Percentiles rank a stretch among this genome's conserved stretches.
Evolutionary conservation across 2,113 vertebrate genomes (phyloP).

Genomic region (Corydoras sp.): DNA sequence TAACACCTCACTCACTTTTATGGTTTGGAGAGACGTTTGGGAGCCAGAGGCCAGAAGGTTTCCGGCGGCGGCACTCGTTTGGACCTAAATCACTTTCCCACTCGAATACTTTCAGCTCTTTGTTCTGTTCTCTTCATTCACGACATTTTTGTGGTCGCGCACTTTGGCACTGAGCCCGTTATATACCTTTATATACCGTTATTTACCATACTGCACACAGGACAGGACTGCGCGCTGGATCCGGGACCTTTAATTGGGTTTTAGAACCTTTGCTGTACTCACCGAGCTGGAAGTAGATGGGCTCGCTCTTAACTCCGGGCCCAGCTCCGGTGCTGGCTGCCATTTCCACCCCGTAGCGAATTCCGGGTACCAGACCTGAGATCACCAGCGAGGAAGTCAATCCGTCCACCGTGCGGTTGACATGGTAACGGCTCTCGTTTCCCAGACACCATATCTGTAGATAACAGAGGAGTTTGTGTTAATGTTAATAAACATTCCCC

Average conservation of each 20-base stretch:
- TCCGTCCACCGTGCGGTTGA: conserved; percentile 90
- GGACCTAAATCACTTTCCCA: no score
- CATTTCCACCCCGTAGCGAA: conserved; percentile 90
- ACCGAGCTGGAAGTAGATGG: conserved; percentile 89
- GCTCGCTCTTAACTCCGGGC: conserved; percentile 84
- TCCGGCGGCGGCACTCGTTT: background rate
- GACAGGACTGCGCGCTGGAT: no score
- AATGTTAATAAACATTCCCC: no score
- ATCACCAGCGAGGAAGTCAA: conserved; percentile 83
- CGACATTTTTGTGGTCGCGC: no score
- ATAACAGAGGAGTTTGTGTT: no score
- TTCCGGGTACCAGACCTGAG: conserved; percentile 80
- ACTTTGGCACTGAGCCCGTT: no score
- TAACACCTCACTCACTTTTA: conserved; percentile 34
- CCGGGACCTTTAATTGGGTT: no score
- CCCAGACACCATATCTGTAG: conserved; percentile 92
- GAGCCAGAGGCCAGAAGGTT: conserved; percentile 19
- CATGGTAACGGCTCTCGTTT: conserved; percentile 90
- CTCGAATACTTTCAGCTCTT: no score
- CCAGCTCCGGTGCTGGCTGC: conserved; percentile 89
- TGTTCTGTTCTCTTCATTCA: no score
- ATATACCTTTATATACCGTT: no score
- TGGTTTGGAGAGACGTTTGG: conserved; percentile 17
- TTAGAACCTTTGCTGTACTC: conserved; percentile 47
- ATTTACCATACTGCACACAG: no score